Conservation (phyloP, 2,888 invertebrate species). For the Eledona agricola region DNA sequence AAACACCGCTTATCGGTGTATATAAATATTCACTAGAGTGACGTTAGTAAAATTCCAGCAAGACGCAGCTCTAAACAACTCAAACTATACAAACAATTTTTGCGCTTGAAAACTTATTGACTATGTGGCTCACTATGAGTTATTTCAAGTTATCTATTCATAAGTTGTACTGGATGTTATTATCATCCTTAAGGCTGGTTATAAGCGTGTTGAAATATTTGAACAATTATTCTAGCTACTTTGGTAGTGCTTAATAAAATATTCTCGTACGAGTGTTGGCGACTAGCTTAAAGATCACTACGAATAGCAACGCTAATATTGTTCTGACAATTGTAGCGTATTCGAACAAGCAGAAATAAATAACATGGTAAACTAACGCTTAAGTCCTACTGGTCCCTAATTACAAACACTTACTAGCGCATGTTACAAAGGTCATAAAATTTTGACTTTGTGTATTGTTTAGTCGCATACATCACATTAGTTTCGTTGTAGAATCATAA, state of each 20-base stretch:
- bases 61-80: conserved; percentile 5
- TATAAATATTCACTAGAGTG: not conserved
- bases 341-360: too few species aligned
- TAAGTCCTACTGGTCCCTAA: conserved; percentile 32
- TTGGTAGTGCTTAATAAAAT: conserved; percentile 24
- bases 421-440: not conserved
- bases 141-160: conserved; percentile 15
- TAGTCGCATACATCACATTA: conserved; percentile 21
- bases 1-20: not conserved
- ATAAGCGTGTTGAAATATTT: conserved; percentile 25
- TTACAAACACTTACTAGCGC: conserved; percentile 15
- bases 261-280: conserved; percentile 13
- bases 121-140: conserved; percentile 12
- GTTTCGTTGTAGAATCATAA: conserved; percentile 15
- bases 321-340: not conserved
- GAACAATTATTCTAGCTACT: conserved; percentile 11
- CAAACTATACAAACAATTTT: conserved; percentile 6
- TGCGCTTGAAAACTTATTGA: conserved; percentile 1
- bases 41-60: conserved; percentile 10
- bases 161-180: conserved; percentile 26
- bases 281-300: conserved; percentile 14
- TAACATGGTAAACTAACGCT: too few species aligned
- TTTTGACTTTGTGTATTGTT: conserved; percentile 10
- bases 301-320: conserved; percentile 1
- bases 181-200: conserved; percentile 19